Conservation (phyloP, 2,113 vertebrate species). For the Pogona vitticeps region DNA sequence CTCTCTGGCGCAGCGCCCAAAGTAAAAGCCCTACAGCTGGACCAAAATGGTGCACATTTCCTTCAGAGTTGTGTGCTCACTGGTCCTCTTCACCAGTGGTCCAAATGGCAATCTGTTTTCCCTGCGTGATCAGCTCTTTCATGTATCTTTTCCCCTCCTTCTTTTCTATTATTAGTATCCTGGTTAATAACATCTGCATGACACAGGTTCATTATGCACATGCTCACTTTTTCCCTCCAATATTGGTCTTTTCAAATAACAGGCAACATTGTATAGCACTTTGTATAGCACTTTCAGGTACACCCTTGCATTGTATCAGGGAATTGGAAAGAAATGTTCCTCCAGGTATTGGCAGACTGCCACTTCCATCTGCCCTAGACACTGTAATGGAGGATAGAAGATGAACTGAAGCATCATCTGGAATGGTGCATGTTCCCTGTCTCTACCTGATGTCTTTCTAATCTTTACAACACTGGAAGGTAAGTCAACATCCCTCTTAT, state of each 20-base stretch:
- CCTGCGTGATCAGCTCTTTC: too few relatives aligned
- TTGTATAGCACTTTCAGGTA: too few relatives aligned
- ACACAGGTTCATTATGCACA: not conserved
- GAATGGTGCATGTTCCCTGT: not conserved
- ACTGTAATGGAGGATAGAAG: not conserved
- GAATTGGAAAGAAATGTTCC: too few relatives aligned
- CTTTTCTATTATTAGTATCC: not conserved
- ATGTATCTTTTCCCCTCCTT: not conserved
- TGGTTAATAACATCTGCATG: not conserved
- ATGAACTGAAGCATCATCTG: not conserved
- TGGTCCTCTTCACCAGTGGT: too few relatives aligned
- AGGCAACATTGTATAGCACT: too few relatives aligned
- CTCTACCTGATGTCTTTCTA: not conserved
- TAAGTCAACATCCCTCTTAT: too few relatives aligned
- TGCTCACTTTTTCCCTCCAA: not conserved
- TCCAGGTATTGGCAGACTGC: not conserved
- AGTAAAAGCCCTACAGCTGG: too few relatives aligned
- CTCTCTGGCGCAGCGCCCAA: too few relatives aligned
- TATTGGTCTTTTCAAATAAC: not conserved
- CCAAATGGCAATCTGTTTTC: too few relatives aligned
- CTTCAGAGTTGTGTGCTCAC: too few relatives aligned
- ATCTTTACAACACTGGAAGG: too few relatives aligned
- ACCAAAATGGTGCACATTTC: too few relatives aligned
- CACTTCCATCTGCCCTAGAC: not conserved
- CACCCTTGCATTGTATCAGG: not conserved